Percentiles rank a stretch among this genome's conserved stretches.
These are phyloP conservation scores for Felis chaus DNA, from an alignment of 2,113 vertebrate species.

Conservation along the genomic window DNA sequence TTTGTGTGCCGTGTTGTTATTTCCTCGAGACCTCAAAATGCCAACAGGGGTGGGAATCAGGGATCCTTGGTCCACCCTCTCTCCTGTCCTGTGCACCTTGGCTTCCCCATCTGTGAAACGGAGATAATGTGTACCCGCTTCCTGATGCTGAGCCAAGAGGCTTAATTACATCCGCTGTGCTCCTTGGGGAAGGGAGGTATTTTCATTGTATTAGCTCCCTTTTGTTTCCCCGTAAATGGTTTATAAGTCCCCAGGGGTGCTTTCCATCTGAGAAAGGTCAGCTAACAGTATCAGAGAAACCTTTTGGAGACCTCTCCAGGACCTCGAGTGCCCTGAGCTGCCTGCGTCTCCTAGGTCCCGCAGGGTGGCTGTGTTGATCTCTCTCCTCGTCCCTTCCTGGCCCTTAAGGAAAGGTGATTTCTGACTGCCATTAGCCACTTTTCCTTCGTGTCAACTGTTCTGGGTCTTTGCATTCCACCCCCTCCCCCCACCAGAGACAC, in stretches of 20 bases:
- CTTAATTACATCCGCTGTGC: neutral
- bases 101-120: neutral
- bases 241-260: neutral
- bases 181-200: neutral
- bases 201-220: neutral
- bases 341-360: neutral
- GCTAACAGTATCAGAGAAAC: neutral
- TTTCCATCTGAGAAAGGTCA: slow-evolving; percentile 32
- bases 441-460: neutral
- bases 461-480: neutral
- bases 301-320: neutral
- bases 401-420: neutral
- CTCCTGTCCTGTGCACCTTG: neutral
- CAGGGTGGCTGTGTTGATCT: accelerated
- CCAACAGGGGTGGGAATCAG: accelerated
- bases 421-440: neutral
- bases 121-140: neutral
- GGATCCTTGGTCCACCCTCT: neutral
- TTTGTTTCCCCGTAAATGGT: slow-evolving; percentile 45
- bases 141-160: neutral
- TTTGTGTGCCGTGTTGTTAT: accelerated
- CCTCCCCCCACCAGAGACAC: neutral
- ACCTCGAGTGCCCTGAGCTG: neutral
- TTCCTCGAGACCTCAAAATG: neutral
- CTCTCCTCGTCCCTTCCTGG: accelerated